phyloP scores from a whole-genome alignment of 2,888 invertebrate genomes.

The Caenorhabditis zanzibari region DNA sequence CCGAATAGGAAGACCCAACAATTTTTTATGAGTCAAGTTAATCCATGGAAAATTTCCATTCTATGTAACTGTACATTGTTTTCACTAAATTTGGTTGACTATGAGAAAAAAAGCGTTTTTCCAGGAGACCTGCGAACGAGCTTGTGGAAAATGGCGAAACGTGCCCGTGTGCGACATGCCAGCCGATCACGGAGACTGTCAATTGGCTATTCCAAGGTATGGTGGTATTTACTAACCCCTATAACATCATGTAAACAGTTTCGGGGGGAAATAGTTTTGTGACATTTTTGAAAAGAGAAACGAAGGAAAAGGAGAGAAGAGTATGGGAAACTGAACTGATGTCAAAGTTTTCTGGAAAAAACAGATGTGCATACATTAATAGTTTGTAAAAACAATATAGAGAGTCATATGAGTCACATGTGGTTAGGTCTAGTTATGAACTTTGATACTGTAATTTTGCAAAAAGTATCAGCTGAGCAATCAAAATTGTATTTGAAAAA shows the following conservation, averaged over 20 bases:
- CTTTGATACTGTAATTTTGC: conserved; percentile 10
- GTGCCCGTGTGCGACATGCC: conserved; percentile 74
- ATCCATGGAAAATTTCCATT: background rate
- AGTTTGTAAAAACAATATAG: conserved; percentile 1
- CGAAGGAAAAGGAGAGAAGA: background rate
- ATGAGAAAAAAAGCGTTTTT: too few species aligned
- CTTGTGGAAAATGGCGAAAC: conserved; percentile 79
- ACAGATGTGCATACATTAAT: conserved; percentile 41
- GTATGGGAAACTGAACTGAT: conserved; percentile 4
- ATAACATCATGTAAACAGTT: background rate
- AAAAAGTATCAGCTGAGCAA: too few species aligned
- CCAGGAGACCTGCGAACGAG: conserved; percentile 80
- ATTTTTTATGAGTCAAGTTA: too few species aligned
- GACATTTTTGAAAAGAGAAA: background rate
- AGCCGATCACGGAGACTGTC: conserved; percentile 70
- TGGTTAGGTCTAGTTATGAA: background rate
- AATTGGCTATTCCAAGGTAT: conserved; percentile 66
- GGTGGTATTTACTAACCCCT: background rate
- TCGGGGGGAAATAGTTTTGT: background rate
- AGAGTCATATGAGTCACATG: conserved; percentile 6
- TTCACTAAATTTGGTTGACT: too few species aligned
- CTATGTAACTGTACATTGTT: background rate
- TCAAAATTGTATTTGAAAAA: too few species aligned
- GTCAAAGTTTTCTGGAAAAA: too few species aligned
- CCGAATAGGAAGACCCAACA: too few species aligned